phyloP scores from a whole-genome alignment of 2,113 vertebrate genomes.

The Pelmatolapia mariae region DNA sequence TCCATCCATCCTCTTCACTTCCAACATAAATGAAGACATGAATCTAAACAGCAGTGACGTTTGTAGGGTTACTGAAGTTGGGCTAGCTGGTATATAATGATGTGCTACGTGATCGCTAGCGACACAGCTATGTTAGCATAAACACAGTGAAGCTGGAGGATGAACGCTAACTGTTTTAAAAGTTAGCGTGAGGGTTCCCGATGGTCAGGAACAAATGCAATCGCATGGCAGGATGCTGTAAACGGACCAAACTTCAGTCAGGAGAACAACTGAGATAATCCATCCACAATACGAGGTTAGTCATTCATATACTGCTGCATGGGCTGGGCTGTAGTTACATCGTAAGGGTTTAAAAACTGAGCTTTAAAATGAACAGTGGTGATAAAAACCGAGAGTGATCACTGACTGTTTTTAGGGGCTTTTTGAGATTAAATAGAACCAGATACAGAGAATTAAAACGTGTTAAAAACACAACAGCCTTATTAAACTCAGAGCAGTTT shows the following conservation, averaged over 20 bases:
- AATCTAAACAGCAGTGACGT: neutral
- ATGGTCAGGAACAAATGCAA: accelerated
- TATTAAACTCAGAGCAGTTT: neutral
- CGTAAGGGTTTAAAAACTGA: accelerated
- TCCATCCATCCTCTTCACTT: neutral
- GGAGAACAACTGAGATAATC: neutral
- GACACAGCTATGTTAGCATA: accelerated
- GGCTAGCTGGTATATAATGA: accelerated
- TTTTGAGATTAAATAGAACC: accelerated
- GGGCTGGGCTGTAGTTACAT: accelerated
- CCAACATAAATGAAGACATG: neutral
- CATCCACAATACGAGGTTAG: neutral
- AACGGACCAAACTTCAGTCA: accelerated
- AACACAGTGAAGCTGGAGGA: neutral
- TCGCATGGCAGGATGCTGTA: accelerated
- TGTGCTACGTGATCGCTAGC: accelerated
- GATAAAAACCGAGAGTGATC: accelerated
- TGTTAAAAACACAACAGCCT: neutral
- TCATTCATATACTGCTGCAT: accelerated
- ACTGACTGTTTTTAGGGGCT: neutral
- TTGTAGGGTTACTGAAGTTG: accelerated
- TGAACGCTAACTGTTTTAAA: accelerated
- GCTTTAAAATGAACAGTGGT: neutral
- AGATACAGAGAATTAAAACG: neutral
- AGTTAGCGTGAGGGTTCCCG: accelerated